A percentile compares a stretch with the other conserved stretches of the same genome.
Conservation (phyloP, 2,113 vertebrate species). For the Megaleporinus macrocephalus region DNA sequence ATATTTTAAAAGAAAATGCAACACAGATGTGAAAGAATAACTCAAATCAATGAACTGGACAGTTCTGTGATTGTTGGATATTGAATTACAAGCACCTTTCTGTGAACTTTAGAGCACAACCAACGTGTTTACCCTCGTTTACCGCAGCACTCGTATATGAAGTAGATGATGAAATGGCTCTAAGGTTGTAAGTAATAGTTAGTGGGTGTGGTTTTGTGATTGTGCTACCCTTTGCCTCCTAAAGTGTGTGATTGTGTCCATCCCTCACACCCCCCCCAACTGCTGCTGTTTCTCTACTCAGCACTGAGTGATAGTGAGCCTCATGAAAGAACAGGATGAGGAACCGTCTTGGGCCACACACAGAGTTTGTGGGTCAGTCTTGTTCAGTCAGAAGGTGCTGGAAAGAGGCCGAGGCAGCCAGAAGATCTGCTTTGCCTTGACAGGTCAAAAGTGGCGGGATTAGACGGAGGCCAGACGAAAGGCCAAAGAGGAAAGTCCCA, state of each 20-base stretch:
- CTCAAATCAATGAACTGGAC: no score
- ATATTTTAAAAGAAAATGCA: no score
- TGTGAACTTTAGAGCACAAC: no score
- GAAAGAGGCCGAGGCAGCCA: neutral
- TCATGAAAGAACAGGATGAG: slow-evolving; percentile 3
- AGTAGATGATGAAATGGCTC: neutral
- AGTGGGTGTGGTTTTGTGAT: slow-evolving; percentile 15
- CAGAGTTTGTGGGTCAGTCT: slow-evolving; percentile 31
- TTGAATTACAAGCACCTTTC: no score
- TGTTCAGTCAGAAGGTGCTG: neutral
- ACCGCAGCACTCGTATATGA: neutral
- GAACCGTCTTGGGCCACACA: slow-evolving; percentile 35
- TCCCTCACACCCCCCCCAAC: neutral
- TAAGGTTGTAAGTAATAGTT: neutral
- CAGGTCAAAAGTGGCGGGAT: neutral
- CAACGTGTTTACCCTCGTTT: neutral
- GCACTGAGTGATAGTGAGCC: neutral
- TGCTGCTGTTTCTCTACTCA: neutral
- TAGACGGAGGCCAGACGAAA: neutral
- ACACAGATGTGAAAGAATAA: no score
- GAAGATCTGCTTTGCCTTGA: neutral
- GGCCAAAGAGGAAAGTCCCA: neutral
- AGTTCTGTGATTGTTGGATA: no score
- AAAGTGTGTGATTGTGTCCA: neutral
- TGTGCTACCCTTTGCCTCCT: neutral